Percentiles rank a stretch among this genome's conserved stretches.
Evolutionary conservation across 2,797 vertebrate genomes (phyloP).

Genomic region (Coregonus suidteri): DNA sequence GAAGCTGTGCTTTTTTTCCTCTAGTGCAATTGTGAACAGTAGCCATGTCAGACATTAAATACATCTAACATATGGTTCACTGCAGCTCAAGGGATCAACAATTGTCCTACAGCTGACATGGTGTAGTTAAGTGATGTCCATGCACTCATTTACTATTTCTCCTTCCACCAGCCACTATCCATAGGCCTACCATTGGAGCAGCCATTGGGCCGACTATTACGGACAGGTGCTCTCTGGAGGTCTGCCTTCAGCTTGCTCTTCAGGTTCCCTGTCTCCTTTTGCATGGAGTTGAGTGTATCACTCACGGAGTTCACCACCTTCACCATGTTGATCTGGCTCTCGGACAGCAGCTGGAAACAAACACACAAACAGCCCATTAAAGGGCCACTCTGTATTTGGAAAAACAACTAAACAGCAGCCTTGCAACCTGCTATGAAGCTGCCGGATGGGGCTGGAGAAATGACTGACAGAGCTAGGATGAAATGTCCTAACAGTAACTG

Average conservation of each 20-base stretch:
- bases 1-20: background rate
- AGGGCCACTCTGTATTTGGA: background rate
- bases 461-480: no score
- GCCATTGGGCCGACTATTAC: conserved; percentile 67
- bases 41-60: background rate
- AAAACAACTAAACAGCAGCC: no score
- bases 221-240: conserved; percentile 74
- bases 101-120: no score
- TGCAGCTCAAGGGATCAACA: background rate
- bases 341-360: conserved; percentile 78
- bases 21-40: background rate
- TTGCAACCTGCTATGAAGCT: no score
- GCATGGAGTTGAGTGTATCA: conserved; percentile 64
- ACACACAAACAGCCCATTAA: background rate
- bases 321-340: conserved; percentile 83
- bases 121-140: background rate
- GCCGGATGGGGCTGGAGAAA: no score
- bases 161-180: background rate
- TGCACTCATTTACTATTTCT: background rate
- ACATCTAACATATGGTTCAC: background rate
- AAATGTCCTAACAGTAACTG: no score
- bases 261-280: conserved; percentile 69
- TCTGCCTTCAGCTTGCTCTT: conserved; percentile 79
- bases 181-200: conserved; percentile 74
- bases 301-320: conserved; percentile 80